A percentile compares a stretch with the other conserved stretches of the same genome.
phyloP scores from a whole-genome alignment of 2,113 vertebrate species.

The Rhinolophus ferrumequinum region DNA sequence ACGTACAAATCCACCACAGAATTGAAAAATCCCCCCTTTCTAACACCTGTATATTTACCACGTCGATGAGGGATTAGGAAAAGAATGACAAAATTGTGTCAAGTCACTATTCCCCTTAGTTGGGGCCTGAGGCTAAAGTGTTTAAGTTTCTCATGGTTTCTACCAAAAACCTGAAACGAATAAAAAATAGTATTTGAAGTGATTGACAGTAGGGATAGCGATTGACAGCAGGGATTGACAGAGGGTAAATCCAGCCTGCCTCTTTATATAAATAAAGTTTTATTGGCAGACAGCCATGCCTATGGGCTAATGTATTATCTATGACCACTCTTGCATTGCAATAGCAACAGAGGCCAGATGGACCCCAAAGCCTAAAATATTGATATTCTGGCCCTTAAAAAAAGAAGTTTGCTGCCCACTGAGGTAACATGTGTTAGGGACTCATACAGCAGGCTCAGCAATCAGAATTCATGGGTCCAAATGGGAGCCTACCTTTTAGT shows the following conservation, averaged over 20 bases:
- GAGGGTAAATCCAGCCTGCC: rapidly evolving
- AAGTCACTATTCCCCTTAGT: neutral
- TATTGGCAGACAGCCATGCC: neutral
- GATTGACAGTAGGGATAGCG: neutral
- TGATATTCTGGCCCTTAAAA: neutral
- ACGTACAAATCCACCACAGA: too few relatives aligned
- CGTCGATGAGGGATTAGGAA: neutral
- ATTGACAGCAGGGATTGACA: neutral
- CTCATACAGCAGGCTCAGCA: neutral
- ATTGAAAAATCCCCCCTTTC: neutral
- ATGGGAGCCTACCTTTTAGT: neutral
- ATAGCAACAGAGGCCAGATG: too few relatives aligned
- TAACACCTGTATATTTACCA: neutral
- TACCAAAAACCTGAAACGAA: neutral
- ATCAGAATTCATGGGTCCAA: neutral
- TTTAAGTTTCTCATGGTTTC: neutral
- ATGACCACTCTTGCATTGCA: neutral
- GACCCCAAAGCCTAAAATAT: neutral
- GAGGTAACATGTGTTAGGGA: neutral
- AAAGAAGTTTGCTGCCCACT: neutral
- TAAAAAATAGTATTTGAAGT: neutral
- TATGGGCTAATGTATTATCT: rapidly evolving
- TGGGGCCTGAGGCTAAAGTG: neutral
- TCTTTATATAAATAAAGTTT: neutral
- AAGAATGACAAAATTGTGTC: neutral